phyloP scores from a whole-genome alignment of 2,113 vertebrate genomes.

The Donacobius atricapilla region DNA sequence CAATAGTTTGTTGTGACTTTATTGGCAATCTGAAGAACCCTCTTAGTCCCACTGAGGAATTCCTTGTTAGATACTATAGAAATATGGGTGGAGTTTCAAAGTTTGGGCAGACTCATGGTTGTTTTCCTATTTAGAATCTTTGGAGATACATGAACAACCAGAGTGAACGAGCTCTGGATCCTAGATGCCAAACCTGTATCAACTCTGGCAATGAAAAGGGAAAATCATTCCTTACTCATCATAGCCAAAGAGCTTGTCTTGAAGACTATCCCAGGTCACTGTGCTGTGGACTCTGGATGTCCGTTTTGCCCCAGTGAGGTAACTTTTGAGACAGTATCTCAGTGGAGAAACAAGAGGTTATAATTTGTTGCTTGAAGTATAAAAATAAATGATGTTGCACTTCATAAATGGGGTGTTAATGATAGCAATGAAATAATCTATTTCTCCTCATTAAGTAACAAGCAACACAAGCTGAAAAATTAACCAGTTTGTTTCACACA shows the following conservation, averaged over 20 bases:
- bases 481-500: constrained; percentile 39
- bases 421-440: background rate
- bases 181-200: background rate
- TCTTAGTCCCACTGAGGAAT: background rate
- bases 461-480: constrained; percentile 33
- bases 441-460: constrained; percentile 43
- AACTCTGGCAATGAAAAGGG: background rate
- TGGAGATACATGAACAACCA: background rate
- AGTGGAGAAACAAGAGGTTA: background rate
- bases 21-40: background rate
- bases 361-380: background rate
- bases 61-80: background rate
- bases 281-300: background rate
- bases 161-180: background rate
- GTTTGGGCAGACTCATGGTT: background rate
- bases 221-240: background rate
- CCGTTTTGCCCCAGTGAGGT: background rate
- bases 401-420: constrained; percentile 37
- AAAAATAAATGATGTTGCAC: background rate
- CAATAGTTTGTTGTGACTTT: background rate
- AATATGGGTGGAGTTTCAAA: background rate
- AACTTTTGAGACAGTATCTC: background rate
- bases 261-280: background rate
- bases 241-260: background rate
- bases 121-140: background rate